Evolutionary conservation across 2,888 invertebrate genomes (phyloP).

Genomic region (Eristalis pertinax): DNA sequence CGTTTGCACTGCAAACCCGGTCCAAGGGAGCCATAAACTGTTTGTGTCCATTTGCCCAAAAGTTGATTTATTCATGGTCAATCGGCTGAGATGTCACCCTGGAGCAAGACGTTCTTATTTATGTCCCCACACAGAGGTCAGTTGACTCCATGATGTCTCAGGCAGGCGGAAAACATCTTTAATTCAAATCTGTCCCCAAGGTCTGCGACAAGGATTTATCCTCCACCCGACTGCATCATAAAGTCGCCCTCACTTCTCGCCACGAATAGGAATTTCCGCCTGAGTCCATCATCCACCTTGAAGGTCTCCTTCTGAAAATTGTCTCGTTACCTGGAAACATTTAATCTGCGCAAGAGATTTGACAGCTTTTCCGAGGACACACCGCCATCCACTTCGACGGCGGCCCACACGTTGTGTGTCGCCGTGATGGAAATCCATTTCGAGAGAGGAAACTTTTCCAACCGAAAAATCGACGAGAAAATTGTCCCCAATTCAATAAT

Average conservation of each 20-base stretch:
- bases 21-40: background rate
- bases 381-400: too few species aligned
- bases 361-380: conserved; percentile 34
- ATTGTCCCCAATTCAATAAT: conserved; percentile 68
- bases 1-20: too few species aligned
- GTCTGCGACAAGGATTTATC: conserved; percentile 33
- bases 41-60: background rate
- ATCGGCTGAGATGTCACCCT: background rate
- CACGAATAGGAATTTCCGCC: too few species aligned
- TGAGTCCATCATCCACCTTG: background rate
- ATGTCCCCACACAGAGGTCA: background rate
- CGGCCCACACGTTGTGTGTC: conserved; percentile 7
- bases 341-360: conserved; percentile 55
- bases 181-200: conserved; percentile 8
- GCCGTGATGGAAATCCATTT: conserved; percentile 43
- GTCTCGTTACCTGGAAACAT: conserved; percentile 61
- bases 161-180: background rate
- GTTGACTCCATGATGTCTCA: background rate
- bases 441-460: conserved; percentile 40
- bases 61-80: background rate
- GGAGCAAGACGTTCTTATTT: background rate
- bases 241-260: background rate
- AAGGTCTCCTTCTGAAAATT: conserved; percentile 37
- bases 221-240: background rate
- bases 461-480: conserved; percentile 64